These are phyloP conservation scores for Proctacanthus coquilletti DNA, from an alignment of 1,140 invertebrate species.

Conservation along the genomic window DNA sequence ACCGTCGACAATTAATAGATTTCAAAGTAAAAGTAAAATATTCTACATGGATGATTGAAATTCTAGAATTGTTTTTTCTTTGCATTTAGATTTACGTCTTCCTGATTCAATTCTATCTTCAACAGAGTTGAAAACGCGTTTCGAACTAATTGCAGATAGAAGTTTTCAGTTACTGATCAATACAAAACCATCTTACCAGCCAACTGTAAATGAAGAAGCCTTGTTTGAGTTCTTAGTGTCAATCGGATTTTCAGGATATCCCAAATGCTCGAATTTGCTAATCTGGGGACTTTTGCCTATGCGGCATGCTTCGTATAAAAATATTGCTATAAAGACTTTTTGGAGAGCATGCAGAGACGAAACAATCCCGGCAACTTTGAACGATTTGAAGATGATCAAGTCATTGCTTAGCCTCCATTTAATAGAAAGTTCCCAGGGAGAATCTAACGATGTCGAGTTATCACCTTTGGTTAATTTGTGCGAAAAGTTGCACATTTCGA, in stretches of 20 bases:
- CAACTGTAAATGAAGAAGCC: slow-evolving; percentile 16
- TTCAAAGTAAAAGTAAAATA: too few species aligned
- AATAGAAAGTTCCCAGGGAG: too few species aligned
- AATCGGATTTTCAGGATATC: slow-evolving; percentile 22
- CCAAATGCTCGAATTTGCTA: slow-evolving; percentile 25
- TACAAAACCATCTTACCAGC: slow-evolving; percentile 13
- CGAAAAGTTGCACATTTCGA: not conserved
- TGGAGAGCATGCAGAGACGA: slow-evolving; percentile 17
- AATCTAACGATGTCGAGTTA: not conserved
- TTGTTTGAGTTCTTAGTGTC: slow-evolving; percentile 22
- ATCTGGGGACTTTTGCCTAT: slow-evolving; percentile 25
- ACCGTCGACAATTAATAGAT: too few species aligned
- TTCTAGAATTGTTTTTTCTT: too few species aligned
- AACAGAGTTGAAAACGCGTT: slow-evolving; percentile 16
- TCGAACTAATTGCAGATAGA: slow-evolving; percentile 23
- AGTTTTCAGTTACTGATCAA: slow-evolving; percentile 21
- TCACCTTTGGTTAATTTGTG: not conserved
- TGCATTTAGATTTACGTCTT: slow-evolving; percentile 4
- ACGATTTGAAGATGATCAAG: slow-evolving; percentile 27
- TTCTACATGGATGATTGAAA: too few species aligned
- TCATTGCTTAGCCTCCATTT: slow-evolving; percentile 20
- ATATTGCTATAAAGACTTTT: too few species aligned
- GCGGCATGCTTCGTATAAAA: too few species aligned
- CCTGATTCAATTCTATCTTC: slow-evolving; percentile 13
- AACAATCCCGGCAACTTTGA: slow-evolving; percentile 17